phyloP scores from a whole-genome alignment of 2,888 invertebrate genomes.

The Cerceris rybyensis region DNA sequence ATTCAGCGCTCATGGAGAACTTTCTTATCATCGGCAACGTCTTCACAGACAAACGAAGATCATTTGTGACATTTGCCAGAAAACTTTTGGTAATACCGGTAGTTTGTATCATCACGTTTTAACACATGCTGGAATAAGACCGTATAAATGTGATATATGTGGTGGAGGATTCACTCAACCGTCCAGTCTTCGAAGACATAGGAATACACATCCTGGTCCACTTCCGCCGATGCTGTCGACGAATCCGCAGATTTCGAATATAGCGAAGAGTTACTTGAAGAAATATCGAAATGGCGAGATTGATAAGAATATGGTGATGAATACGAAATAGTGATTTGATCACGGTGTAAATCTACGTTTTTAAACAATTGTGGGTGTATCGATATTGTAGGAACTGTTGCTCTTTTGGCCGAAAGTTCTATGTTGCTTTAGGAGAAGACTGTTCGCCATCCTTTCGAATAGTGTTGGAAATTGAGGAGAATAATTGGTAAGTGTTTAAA shows the following conservation, averaged over 20 bases:
- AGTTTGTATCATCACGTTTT: slow-evolving; percentile 73
- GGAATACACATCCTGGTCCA: slow-evolving; percentile 70
- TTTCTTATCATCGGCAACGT: slow-evolving; percentile 58
- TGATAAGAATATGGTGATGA: no score
- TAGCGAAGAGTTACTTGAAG: slow-evolving; percentile 32
- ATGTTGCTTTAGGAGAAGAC: no score
- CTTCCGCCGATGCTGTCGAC: slow-evolving; percentile 51
- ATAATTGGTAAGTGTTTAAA: no score
- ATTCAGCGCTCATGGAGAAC: slow-evolving; percentile 23
- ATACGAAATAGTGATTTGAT: no score
- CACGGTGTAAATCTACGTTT: no score
- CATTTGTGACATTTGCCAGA: slow-evolving; percentile 67
- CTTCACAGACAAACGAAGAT: slow-evolving; percentile 56
- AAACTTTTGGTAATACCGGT: slow-evolving; percentile 59
- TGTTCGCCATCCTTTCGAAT: no score
- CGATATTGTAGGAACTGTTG: no score
- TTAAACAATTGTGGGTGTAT: no score
- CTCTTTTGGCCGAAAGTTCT: no score
- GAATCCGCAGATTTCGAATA: slow-evolving; percentile 22
- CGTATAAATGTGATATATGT: slow-evolving; percentile 74
- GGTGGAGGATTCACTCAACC: slow-evolving; percentile 70
- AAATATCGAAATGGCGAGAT: background rate
- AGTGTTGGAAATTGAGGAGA: no score
- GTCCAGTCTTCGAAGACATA: slow-evolving; percentile 69
- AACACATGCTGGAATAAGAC: slow-evolving; percentile 70